A percentile compares a stretch with the other conserved stretches of the same genome.
These are phyloP conservation scores for Peromyscus nudipes DNA, from an alignment of 2,797 vertebrate species.

Conservation along the genomic window DNA sequence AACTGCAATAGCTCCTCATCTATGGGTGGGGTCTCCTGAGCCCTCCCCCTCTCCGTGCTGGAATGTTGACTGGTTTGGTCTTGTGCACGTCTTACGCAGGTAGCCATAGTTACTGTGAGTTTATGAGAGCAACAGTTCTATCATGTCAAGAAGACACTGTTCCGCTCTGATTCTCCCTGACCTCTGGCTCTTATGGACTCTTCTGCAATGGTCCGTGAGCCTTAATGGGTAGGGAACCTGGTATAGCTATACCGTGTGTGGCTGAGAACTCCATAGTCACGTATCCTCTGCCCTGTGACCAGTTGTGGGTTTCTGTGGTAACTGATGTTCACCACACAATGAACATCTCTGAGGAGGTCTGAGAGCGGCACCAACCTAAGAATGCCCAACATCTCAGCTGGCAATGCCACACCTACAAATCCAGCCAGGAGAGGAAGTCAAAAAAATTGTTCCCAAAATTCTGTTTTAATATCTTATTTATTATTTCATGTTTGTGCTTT, in stretches of 20 bases:
- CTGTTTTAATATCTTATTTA: neutral
- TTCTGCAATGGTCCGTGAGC: neutral
- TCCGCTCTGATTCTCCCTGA: neutral
- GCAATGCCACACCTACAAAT: neutral
- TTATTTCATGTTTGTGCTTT: neutral
- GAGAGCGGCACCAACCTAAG: neutral
- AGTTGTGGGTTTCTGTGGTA: neutral
- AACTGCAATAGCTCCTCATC: neutral
- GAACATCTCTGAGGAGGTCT: neutral
- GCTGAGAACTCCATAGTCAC: neutral
- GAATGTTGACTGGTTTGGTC: neutral
- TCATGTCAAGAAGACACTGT: neutral
- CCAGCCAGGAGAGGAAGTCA: rapidly evolving
- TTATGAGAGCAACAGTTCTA: neutral
- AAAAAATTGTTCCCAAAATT: neutral
- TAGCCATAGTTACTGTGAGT: neutral
- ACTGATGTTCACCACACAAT: neutral
- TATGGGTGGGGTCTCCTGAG: neutral
- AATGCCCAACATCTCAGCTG: neutral
- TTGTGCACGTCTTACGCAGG: neutral
- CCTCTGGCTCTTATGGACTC: neutral
- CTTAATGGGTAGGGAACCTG: neutral
- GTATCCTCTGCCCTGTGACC: neutral
- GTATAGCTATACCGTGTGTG: too few relatives aligned
- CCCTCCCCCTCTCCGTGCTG: neutral